Base-by-base conservation (phyloP, 2,888 invertebrate species). In the Flexamia atlantica region DNA sequence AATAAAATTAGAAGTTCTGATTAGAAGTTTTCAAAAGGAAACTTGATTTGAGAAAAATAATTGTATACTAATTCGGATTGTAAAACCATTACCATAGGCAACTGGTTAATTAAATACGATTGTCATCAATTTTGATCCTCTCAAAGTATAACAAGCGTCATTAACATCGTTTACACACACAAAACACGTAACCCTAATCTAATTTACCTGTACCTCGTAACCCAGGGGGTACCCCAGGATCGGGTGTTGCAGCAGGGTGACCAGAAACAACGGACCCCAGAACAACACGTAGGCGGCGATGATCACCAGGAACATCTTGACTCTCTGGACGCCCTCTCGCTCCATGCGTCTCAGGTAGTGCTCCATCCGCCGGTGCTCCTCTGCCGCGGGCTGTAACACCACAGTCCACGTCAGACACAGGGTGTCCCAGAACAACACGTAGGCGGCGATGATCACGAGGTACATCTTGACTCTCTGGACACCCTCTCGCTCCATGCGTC, bases 241-340 rank as follows among this genome's bases (percentile, higher is more conserved):
- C 3, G 95, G 95, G 89, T 95, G 95, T 89, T 95, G 94, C 82
- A 95, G 92, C 86, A 97, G 91, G 1, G 97, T 97, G 87, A 97
- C 95, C 87, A 97, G 93, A 91, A 97, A 97, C 86, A 97, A 91
- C 17, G 97, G 97, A 86, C 97, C 97, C 97, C 97, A 97, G 91
- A 97, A 97, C 81, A 97, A 92, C 64, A 97, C 93, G 90, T 97
- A 97, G 36, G 96, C 96, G 0, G 95, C 94, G 0, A 95, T 96
- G 89, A 96, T 95, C 88, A 96, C 95, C 85, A 96, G 93, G 90
- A 97, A 96, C 95, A 96, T 96, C 90, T 96, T 94, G 81, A 97
- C 96, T 84, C 96, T 92, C 87, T 95, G 94, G 79, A 96, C 95
- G 0, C 96, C 96, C 89, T 96, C 96, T 36, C 94, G 91, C 89